A percentile compares a stretch with the other conserved stretches of the same genome.
Conservation (phyloP, 2,888 invertebrate genomes). For the Phrixothrix hirtus region DNA sequence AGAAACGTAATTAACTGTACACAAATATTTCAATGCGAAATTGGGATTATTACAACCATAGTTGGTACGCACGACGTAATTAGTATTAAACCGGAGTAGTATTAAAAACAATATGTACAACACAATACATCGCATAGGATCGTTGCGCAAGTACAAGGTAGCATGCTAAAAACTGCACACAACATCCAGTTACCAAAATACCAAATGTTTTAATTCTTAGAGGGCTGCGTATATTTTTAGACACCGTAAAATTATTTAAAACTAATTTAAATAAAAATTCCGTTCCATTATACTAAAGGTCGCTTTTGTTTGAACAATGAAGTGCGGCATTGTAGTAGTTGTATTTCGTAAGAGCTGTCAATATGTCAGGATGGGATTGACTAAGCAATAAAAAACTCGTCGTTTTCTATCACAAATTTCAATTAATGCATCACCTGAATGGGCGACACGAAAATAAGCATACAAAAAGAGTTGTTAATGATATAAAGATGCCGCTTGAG, state of each 20-base stretch:
- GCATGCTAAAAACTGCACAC: background rate
- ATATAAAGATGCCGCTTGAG: background rate
- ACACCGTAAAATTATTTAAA: slow-evolving; percentile 3
- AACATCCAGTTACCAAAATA: too few species aligned
- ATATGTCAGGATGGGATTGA: background rate
- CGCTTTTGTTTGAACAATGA: background rate
- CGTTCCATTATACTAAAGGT: background rate
- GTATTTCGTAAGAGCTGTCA: background rate
- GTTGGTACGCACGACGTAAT: too few species aligned
- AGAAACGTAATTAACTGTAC: too few species aligned
- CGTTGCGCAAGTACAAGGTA: too few species aligned
- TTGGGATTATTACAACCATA: too few species aligned
- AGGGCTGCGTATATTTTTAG: slow-evolving; percentile 15
- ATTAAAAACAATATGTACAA: too few species aligned
- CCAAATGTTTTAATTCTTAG: too few species aligned
- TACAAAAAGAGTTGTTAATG: background rate
- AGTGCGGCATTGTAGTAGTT: background rate
- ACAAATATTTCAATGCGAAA: too few species aligned
- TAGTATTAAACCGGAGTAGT: too few species aligned
- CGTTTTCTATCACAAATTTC: background rate
- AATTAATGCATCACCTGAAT: background rate
- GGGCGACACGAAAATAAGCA: background rate
- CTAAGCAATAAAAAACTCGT: slow-evolving; percentile 1
- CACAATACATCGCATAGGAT: too few species aligned
- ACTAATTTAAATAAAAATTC: slow-evolving; percentile 11